Conservation (phyloP, 2,797 vertebrate species). For the Nyctibius grandis region DNA sequence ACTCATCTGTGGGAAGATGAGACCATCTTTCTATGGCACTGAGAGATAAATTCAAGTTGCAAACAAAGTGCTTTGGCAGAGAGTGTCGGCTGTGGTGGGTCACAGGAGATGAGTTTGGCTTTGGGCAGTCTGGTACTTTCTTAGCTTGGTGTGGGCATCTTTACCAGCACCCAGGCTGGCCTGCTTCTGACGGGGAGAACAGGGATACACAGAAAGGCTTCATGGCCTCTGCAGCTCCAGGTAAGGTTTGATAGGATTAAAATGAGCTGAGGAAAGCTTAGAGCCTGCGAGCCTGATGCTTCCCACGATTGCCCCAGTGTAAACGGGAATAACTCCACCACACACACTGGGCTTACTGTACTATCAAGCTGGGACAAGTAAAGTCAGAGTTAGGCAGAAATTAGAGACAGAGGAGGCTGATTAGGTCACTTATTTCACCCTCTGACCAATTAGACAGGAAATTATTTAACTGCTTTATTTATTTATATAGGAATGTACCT, state of each 20-base stretch:
- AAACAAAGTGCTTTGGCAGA: too few species aligned
- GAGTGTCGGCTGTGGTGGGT: rapidly evolving
- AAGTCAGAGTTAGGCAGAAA: slow-evolving; percentile 3
- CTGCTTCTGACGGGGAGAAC: neutral
- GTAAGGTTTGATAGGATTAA: neutral
- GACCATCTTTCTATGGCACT: neutral
- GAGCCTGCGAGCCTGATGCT: neutral
- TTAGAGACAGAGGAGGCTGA: slow-evolving; percentile 21
- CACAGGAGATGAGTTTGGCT: neutral
- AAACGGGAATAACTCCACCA: neutral
- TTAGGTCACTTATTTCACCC: slow-evolving; percentile 48
- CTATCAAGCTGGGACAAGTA: neutral
- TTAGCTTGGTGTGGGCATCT: neutral
- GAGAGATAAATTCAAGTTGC: neutral
- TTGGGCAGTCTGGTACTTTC: neutral
- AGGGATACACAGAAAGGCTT: neutral
- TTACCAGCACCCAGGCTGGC: neutral
- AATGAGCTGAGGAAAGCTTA: neutral
- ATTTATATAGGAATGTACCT: slow-evolving; percentile 60
- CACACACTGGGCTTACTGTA: neutral
- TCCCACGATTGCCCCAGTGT: neutral
- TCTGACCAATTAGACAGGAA: slow-evolving; percentile 56
- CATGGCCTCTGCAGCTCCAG: neutral
- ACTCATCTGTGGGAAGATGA: neutral
- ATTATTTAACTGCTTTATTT: slow-evolving; percentile 65